These are phyloP conservation scores for Caenorhabditis angaria DNA, from an alignment of 2,888 invertebrate genomes.

Conservation along the genomic window DNA sequence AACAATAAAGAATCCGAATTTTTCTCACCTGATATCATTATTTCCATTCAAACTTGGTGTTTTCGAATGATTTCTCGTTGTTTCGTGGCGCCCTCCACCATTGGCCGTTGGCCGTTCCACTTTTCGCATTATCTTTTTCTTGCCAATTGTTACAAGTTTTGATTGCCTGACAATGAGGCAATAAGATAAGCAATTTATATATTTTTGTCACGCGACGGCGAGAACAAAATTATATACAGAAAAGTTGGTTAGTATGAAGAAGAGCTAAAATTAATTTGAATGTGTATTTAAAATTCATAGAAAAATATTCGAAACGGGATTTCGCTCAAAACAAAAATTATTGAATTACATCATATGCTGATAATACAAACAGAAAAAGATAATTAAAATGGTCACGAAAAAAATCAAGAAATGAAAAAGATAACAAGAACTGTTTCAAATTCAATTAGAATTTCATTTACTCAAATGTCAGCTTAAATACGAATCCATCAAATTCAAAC, in stretches of 20 bases:
- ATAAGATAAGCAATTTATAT: slow-evolving; percentile 2
- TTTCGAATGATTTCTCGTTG: slow-evolving; percentile 23
- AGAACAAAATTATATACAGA: background rate
- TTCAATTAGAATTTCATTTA: background rate
- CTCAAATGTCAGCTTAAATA: background rate
- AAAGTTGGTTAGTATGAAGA: background rate
- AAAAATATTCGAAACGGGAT: background rate
- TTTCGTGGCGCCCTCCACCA: slow-evolving; percentile 25
- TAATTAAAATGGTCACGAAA: too few relatives aligned
- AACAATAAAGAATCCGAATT: background rate
- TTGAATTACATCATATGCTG: background rate
- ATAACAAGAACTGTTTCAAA: background rate
- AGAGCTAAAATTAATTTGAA: background rate
- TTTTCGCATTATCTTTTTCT: slow-evolving; percentile 3
- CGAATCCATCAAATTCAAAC: too few relatives aligned
- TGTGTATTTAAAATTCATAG: too few relatives aligned
- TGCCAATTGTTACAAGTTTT: slow-evolving; percentile 5
- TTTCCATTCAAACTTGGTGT: slow-evolving; percentile 37
- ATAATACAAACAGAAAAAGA: background rate
- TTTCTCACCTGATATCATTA: slow-evolving; percentile 20
- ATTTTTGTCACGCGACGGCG: background rate
- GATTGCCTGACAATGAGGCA: slow-evolving; percentile 6
- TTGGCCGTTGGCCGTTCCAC: background rate
- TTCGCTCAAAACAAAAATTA: background rate
- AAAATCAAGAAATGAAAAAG: background rate